Evolutionary conservation across 2,888 invertebrate species (phyloP).

Genomic region (Caenorhabditis becei): DNA sequence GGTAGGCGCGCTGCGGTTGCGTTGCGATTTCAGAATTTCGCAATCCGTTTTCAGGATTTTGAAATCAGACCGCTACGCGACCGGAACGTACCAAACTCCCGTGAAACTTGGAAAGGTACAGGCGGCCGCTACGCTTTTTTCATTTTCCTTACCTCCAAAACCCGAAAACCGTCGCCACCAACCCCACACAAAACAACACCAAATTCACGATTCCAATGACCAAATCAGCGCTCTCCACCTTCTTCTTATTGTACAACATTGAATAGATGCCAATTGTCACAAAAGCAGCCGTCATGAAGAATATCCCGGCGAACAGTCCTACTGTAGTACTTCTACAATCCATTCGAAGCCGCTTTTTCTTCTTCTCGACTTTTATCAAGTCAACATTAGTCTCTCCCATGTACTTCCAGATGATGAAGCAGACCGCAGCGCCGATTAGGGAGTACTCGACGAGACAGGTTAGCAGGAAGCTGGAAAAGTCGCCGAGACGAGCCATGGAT

Average conservation of each 20-base stretch:
- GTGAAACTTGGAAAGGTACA: too few species aligned
- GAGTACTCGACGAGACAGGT: slow-evolving; percentile 80
- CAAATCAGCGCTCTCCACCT: slow-evolving; percentile 66
- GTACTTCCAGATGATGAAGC: slow-evolving; percentile 79
- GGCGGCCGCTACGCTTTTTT: neutral
- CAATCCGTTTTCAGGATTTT: neutral
- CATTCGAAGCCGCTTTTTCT: slow-evolving; percentile 74
- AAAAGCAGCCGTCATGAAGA: slow-evolving; percentile 76
- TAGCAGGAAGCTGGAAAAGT: slow-evolving; percentile 77
- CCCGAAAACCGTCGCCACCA: slow-evolving; percentile 74
- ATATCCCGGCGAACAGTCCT: slow-evolving; percentile 78
- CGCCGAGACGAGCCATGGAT: slow-evolving; percentile 73
- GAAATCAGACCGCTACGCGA: neutral
- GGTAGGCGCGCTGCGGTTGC: too few species aligned
- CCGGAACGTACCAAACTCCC: too few species aligned
- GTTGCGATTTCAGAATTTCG: neutral
- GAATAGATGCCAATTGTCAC: slow-evolving; percentile 79
- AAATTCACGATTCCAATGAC: slow-evolving; percentile 78
- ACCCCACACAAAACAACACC: slow-evolving; percentile 71
- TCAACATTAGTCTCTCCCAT: slow-evolving; percentile 68
- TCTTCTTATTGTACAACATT: slow-evolving; percentile 69
- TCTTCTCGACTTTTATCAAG: slow-evolving; percentile 48
- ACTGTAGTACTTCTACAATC: slow-evolving; percentile 74
- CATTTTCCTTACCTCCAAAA: slow-evolving; percentile 72
- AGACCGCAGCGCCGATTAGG: slow-evolving; percentile 79